Evolutionary conservation across 2,113 vertebrate species (phyloP), one percentile per base, ranked within the genome.

Genomic region (Ploceus nigricollis): DNA sequence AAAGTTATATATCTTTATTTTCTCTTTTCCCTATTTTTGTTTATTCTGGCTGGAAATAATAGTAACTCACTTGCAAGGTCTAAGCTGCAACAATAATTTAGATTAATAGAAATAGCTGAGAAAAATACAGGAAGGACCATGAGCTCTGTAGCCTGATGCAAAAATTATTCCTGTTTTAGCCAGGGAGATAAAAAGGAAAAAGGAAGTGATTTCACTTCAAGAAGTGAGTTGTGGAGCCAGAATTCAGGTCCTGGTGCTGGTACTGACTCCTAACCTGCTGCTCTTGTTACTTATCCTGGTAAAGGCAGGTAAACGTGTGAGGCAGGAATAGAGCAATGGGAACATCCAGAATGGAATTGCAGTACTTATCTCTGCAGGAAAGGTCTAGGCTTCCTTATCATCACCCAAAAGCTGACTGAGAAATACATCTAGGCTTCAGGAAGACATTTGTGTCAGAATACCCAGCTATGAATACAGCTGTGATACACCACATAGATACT

Each of bases 1-100:
- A 77, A 50, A 94, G 47, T 54, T 70, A 58, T 5, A 44, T 3
- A 57, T 77, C 15, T 87, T 77, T 86, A 17, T 94, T 94, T 90
- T 83, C 54, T 78, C 86, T 95, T 86, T 63, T 58, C 25, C 33
- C 77, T 89, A 25, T 90, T 86, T 92, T 94, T 92, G 60, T 75
- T 96, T 95, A 42, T 93, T 88, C 68, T 95, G 85, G 20, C 45
- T 91, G 51, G 56, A 73, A 87, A 88, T 72, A 79, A 50, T 35
- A 47, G 4, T 83, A 63, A 83, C 50, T 90, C 2, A 3, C n/a
- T 51, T 72, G 54, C 44, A 47, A 92, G 31, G 51, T 81, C 54
- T 86, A 88, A 86, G 37, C 82, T 90, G 68, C 65, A 80, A 83
- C 79, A 91, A 87, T 45, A 94, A 82, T 73, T 77, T 35, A 11